Evolutionary conservation across 2,113 vertebrate species (phyloP), one percentile per base, ranked within the genome.

Genomic region (Microcebus ravelobensis): DNA sequence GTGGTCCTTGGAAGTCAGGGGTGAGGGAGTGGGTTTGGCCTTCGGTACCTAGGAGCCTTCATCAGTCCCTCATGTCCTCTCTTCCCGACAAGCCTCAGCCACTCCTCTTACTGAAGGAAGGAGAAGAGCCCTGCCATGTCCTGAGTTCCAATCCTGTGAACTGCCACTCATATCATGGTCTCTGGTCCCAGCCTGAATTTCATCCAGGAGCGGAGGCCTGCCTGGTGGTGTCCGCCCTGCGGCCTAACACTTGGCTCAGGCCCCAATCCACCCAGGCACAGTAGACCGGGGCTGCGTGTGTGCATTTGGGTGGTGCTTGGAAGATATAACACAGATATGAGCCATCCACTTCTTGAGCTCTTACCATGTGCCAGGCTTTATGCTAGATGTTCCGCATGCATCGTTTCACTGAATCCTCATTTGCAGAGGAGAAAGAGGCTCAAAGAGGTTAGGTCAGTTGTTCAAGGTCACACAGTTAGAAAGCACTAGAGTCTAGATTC

Each of bases 401-500:
- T 65, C 74, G 8, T 57, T 79, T 67, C 42, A 70, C 50, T 36
- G 70, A 71, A 84, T 84, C 29, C 57, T 94, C 42, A 39, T 76
- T 87, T 95, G 61, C 55, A 73, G 76, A 39, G 18, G 52, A 77
- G 67, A 96, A 95, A 70, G 34, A 70, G 57, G 21, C 73, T 95
- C 63, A 52, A 63, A 93, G 95, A 95, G 25, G 31, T 52, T 39
- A 87, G 87, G 45, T 74, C 34, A 93, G 39, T 65, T 71, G 20
- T 55, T 87, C 87, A 95, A 94, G 76, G 84, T 85, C 87, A 94
- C 17, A 36, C n/a, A 48, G 15, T 67, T 74, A 80, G 80, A 86
- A 95, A 76, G 70, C 61, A 50, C 18, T 29, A 0, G 39, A 59
- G 7, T 95, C 39, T 70, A 55, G 61, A 87, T 25, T 81, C 52